phyloP scores from a whole-genome alignment of 2,797 vertebrate species.

The Malacoctenus gilli region DNA sequence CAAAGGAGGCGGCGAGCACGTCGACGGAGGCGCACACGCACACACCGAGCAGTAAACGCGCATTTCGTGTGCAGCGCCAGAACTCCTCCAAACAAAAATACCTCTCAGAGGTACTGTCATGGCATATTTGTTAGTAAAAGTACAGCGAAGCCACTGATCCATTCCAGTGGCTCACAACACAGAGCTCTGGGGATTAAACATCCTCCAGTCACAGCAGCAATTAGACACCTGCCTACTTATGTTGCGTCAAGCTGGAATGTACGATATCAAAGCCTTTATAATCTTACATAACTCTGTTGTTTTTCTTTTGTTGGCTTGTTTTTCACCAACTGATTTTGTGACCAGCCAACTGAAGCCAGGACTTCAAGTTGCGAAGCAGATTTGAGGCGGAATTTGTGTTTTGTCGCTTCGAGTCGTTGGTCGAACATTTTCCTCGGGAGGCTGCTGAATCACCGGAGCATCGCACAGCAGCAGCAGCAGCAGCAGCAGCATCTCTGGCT shows the following conservation, averaged over 20 bases:
- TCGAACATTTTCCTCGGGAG: too few species aligned
- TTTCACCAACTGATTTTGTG: too few species aligned
- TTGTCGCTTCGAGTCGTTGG: too few species aligned
- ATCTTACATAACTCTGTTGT: slow-evolving; percentile 1
- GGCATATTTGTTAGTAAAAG: slow-evolving; percentile 42
- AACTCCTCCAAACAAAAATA: slow-evolving; percentile 28
- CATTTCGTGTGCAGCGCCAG: background rate
- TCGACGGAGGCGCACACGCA: background rate
- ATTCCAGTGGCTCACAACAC: slow-evolving; percentile 36
- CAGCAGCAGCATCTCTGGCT: too few species aligned
- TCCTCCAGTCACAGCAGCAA: slow-evolving; percentile 44
- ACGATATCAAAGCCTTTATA: slow-evolving; percentile 13
- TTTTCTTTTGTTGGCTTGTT: background rate
- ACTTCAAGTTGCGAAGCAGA: too few species aligned
- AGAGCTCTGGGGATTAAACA: slow-evolving; percentile 44
- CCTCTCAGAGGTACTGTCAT: slow-evolving; percentile 43
- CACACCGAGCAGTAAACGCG: background rate
- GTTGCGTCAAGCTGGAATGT: slow-evolving; percentile 22
- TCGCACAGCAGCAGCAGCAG: too few species aligned
- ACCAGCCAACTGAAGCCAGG: too few species aligned
- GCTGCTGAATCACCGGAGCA: too few species aligned
- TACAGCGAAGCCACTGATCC: slow-evolving; percentile 51
- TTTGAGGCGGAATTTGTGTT: too few species aligned
- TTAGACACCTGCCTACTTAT: slow-evolving; percentile 41
- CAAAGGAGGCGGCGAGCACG: slow-evolving; percentile 1